Conservation (phyloP, 1,140 invertebrate species). For the Euborellia annulipes region DNA sequence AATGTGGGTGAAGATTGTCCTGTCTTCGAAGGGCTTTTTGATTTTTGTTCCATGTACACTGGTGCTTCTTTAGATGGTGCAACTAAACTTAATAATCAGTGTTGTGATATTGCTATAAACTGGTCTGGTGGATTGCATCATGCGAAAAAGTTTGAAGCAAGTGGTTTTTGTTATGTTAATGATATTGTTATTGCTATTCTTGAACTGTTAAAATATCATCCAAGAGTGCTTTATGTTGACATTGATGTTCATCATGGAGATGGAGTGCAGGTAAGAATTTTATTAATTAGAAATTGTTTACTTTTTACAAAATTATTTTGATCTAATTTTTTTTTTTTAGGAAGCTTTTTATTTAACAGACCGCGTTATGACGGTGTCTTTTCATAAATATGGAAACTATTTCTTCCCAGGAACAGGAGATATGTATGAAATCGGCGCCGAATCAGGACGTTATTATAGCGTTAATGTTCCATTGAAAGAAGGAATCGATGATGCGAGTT, state of each 20-base stretch:
- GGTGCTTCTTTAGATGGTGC: conserved; percentile 92
- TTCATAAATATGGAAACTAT: conserved; percentile 97
- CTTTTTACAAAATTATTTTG: too few relatives aligned
- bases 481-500: conserved; percentile 90
- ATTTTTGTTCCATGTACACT: conserved; percentile 97
- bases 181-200: conserved; percentile 98
- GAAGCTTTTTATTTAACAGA: conserved; percentile 99
- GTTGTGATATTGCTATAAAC: conserved; percentile 95
- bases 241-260: conserved; percentile 99
- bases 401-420: conserved; percentile 98
- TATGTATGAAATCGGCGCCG: conserved; percentile 94
- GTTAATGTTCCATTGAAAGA: conserved; percentile 95
- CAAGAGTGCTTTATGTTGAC: conserved; percentile 94
- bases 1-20: conserved; percentile 99
- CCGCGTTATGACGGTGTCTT: conserved; percentile 97
- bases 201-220: conserved; percentile 89
- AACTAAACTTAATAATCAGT: conserved; percentile 82
- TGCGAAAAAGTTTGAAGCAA: conserved; percentile 98
- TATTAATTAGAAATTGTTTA: too few relatives aligned
- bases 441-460: conserved; percentile 86
- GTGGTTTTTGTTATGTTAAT: conserved; percentile 95
- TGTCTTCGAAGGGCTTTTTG: conserved; percentile 95
- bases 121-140: conserved; percentile 99
- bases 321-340: too few relatives aligned
- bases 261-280: too few relatives aligned